Percentiles rank a stretch among this genome's conserved stretches.
These are phyloP conservation scores for Sepioteuthis lessoniana DNA, from an alignment of 2,888 invertebrate genomes.

Conservation along the genomic window DNA sequence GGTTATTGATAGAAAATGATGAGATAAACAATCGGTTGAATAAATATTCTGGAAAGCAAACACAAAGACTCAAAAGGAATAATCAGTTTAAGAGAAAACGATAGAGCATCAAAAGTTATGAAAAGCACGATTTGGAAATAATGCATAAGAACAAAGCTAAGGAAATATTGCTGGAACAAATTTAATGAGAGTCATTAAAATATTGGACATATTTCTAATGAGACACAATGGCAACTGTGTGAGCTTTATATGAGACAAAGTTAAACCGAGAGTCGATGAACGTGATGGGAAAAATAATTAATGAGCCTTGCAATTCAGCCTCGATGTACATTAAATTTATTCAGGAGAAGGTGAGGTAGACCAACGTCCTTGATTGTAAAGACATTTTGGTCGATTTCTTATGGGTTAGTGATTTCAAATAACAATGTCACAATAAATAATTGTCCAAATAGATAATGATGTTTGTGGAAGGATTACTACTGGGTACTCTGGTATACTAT, in stretches of 20 bases:
- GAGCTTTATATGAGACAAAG: not conserved
- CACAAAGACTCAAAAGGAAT: not conserved
- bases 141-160: not conserved
- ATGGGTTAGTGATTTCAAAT: not conserved
- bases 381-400: not conserved
- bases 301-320: not conserved
- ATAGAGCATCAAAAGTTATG: not conserved
- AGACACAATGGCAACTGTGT: not conserved
- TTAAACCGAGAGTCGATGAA: not conserved
- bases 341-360: not conserved
- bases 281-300: slow-evolving; percentile 15
- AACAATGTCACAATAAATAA: not conserved
- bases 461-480: not conserved
- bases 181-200: slow-evolving; percentile 1
- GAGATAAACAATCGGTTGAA: not conserved
- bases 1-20: not conserved
- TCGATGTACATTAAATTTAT: not conserved
- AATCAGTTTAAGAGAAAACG: not conserved
- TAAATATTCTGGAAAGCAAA: not conserved
- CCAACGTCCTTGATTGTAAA: not conserved
- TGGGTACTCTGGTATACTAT: rapidly evolving
- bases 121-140: not conserved
- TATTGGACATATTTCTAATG: not conserved
- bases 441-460: not conserved
- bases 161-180: not conserved